Conservation (phyloP, 23 tunicate species). For the Ascidia mentula region DNA sequence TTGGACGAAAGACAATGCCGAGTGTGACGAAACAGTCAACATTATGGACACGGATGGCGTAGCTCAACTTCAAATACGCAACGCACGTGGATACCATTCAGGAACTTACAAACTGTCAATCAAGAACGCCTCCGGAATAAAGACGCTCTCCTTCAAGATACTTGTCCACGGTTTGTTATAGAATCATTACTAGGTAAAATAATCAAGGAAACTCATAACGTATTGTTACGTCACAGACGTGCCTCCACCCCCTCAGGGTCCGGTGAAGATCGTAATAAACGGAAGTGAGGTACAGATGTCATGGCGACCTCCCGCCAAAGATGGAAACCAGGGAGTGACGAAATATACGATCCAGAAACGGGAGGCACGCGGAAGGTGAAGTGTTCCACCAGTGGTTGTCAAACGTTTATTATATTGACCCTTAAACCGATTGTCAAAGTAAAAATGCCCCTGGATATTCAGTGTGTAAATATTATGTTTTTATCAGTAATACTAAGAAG, state of each 20-base stretch:
- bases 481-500: background rate
- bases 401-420: no score
- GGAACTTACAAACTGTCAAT: slow-evolving; percentile 75
- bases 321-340: slow-evolving; percentile 37
- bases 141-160: slow-evolving; percentile 56
- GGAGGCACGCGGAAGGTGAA: slow-evolving; percentile 93
- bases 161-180: slow-evolving; percentile 75
- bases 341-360: slow-evolving; percentile 75
- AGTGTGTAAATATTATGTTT: no score
- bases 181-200: no score
- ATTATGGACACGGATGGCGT: slow-evolving; percentile 72
- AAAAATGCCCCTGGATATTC: no score
- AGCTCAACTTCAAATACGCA: slow-evolving; percentile 63
- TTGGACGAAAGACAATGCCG: slow-evolving; percentile 70
- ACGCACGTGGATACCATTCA: slow-evolving; percentile 63
- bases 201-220: no score
- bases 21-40: slow-evolving; percentile 57
- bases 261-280: slow-evolving; percentile 13
- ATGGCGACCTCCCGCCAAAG: slow-evolving; percentile 61
- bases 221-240: slow-evolving; percentile 34
- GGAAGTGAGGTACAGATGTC: slow-evolving; percentile 29
- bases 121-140: slow-evolving; percentile 62
- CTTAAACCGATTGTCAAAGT: no score
- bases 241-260: slow-evolving; percentile 78
- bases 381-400: no score